Conservation (phyloP, 92 coral and sea anemone genomes). For the Chrysogorgia sp. region DNA sequence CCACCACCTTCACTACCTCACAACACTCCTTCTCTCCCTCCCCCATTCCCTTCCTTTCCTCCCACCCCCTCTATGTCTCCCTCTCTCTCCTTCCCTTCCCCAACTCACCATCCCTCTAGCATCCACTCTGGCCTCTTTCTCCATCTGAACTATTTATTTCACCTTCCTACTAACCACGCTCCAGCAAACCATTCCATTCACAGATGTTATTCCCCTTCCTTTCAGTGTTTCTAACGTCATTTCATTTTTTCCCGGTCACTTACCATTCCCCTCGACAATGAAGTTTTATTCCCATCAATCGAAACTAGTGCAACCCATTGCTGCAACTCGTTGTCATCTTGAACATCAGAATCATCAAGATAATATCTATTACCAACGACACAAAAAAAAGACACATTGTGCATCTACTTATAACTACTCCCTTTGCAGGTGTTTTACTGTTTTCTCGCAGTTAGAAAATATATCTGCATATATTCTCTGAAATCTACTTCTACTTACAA, state of each 20-base stretch:
- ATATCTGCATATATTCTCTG: not conserved
- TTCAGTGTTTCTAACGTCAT: too few species aligned
- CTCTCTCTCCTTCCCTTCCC: too few species aligned
- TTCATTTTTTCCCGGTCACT: not conserved
- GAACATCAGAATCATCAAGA: constrained; percentile 69
- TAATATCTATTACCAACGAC: constrained; percentile 63
- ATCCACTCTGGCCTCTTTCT: too few species aligned
- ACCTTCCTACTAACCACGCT: too few species aligned
- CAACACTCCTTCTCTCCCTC: too few species aligned
- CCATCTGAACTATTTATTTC: too few species aligned
- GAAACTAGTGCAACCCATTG: constrained; percentile 80
- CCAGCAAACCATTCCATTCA: too few species aligned
- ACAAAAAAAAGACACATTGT: not conserved
- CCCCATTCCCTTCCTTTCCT: too few species aligned
- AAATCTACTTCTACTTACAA: constrained; percentile 55
- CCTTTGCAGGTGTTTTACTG: too few species aligned
- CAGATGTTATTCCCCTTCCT: too few species aligned
- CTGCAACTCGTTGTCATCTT: constrained; percentile 73
- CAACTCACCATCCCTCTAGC: constrained; percentile 71
- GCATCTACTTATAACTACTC: not conserved
- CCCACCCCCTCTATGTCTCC: too few species aligned
- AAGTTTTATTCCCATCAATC: constrained; percentile 67
- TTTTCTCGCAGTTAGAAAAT: not conserved
- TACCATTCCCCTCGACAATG: constrained; percentile 15
- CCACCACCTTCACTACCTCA: too few species aligned